phyloP scores from a whole-genome alignment of 2,888 invertebrate species.

The Eugnorisma glareosa region DNA sequence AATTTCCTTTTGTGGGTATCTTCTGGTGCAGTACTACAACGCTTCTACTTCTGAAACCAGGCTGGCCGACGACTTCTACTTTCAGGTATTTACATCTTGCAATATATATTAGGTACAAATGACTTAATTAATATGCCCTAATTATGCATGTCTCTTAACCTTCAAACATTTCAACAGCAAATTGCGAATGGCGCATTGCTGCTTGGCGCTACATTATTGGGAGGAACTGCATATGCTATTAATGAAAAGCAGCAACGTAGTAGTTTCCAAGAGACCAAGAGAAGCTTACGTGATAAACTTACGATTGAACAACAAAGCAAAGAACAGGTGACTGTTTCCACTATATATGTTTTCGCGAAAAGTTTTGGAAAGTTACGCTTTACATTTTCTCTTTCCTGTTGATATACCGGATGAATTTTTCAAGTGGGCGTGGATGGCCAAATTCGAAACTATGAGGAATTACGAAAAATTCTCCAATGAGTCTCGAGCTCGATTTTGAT shows the following conservation, averaged over 20 bases:
- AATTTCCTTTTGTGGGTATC: constrained; percentile 78
- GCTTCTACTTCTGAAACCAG: constrained; percentile 78
- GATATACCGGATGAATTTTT: too few relatives aligned
- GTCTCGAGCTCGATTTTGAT: too few relatives aligned
- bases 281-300: constrained; percentile 97
- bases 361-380: constrained; percentile 1
- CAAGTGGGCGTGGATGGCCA: too few relatives aligned
- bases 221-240: constrained; percentile 90
- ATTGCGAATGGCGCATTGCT: constrained; percentile 93
- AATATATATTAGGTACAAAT: constrained; percentile 3
- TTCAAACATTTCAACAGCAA: constrained; percentile 88
- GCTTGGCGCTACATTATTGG: constrained; percentile 93
- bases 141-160: constrained; percentile 12
- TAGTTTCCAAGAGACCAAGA: constrained; percentile 97
- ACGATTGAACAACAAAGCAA: constrained; percentile 98
- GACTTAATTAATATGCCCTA: background rate
- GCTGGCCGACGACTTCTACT: constrained; percentile 81
- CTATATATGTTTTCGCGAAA: constrained; percentile 2
- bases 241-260: constrained; percentile 96
- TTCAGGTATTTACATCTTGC: constrained; percentile 77
- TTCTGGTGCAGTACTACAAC: constrained; percentile 83
- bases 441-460: too few relatives aligned
- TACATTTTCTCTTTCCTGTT: background rate
- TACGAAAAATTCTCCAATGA: too few relatives aligned
- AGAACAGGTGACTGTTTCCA: constrained; percentile 92